Evolutionary conservation across 2,888 invertebrate species (phyloP), one percentile per base, ranked within the genome.

Genomic region (Cheilosia variabilis): DNA sequence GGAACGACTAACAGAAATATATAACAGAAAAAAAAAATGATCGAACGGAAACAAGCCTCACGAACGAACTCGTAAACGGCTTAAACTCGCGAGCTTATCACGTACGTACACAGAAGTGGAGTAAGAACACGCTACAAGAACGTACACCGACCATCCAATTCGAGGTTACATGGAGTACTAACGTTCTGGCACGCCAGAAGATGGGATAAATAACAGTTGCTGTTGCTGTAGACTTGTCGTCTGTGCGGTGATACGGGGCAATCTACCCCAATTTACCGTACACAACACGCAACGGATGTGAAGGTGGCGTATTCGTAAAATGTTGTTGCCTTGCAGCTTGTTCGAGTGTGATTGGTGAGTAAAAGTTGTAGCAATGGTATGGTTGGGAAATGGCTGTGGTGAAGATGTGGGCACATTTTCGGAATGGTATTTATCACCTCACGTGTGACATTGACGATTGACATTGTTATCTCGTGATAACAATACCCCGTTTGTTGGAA

Each of bases 81-180:
- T 63, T 65, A 41, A 53, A 77, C 65, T 77, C 65, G 41, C 65
- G 60, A 47, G 27, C 22, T 10, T 60, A 34, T 77, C 41, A 47
- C 19, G 52, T 83, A 47, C 65, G 68, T 62, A 58, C 22, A 55
- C 22, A 55, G 34, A 22, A 58, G 57, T 80, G 41, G 80, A 75
- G 43, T 41, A 45, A 17, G 66, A 47, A 72, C 81, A 15, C 69
- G 57, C 45, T 45, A 27, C 55, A 43, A 71, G n/a, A 71, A 65
- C 10, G 53, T 45, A 86, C 76, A 81, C 71, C 76, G 57, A 60
- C 86, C 86, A 77, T 52, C 19, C 86, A 57, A 66, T 76, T 81
- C 86, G 86, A 53, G 52, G 76, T 86, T 81, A 86, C 81, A 77
- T 81, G 80, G 81, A 77, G 71, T 86, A 86, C 86, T 86, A 86